Evolutionary conservation across 2,113 vertebrate genomes (phyloP), one percentile per base, ranked within the genome.

Genomic region (Oncorhynchus clarkii): DNA sequence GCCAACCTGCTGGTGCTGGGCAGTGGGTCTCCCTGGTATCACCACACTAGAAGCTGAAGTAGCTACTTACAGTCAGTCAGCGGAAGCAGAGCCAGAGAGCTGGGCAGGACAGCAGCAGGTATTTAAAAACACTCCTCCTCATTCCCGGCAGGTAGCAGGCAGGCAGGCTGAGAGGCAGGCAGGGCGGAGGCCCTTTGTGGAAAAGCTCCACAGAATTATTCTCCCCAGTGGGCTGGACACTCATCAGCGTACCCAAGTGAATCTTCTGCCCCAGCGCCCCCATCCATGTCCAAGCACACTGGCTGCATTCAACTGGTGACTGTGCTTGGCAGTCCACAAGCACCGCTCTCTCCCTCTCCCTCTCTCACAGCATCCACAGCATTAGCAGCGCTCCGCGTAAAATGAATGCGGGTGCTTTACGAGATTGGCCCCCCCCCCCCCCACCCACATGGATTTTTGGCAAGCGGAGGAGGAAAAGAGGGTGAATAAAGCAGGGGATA

Each of bases 301-400:
- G 79, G 80, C 85, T 91, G 82, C 74, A 59, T 82, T 87, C 85
- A 81, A 71, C 80, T 78, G 81, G 70, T 57, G 89, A 85, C 57
- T 80, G 71, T 77, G 75, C 59, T 62, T 62, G n/a, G 24, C 71
- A n/a, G 27, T 31, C 22, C 71, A 26, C 27, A 24, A 8, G n/a
- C 72, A 14, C 60, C n/a, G 39, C 67, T 68, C 67, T 68, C 67
- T 39, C 27, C 5, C 29, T 68, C 29, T 68, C 67, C 7, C 67
- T n/a, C 67, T 34, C 27, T 39, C 66, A 65, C 62, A 64, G 26
- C 6, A 39, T 78, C 39, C 2, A 71, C 57, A 76, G 85, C 60
- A 70, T 77, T 26, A 64, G 71, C 70, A 69, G 67, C 72, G 57
- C 51, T 54, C 51, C 51, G 14, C 14, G 73, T 49, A 66, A 51